These are phyloP conservation scores for Aramus guarauna DNA, from an alignment of 2,113 vertebrate species.

Conservation along the genomic window DNA sequence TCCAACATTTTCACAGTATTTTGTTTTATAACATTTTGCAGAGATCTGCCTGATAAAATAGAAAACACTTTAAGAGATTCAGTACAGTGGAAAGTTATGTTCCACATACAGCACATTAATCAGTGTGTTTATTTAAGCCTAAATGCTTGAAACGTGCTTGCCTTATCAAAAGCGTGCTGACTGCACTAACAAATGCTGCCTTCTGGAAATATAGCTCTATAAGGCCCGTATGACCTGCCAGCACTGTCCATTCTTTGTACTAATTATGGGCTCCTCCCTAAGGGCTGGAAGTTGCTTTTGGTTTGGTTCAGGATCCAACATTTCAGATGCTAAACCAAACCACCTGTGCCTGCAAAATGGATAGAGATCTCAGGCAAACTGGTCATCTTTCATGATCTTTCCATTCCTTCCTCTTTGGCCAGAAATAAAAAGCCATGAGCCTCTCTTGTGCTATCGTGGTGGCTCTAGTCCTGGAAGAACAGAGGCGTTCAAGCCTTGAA, in stretches of 20 bases:
- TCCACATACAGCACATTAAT: slow-evolving; percentile 14
- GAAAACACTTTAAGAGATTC: background rate
- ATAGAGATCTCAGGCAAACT: slow-evolving; percentile 26
- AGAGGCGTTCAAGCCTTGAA: background rate
- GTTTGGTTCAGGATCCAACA: background rate
- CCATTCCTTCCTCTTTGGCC: background rate
- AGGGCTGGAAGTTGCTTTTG: background rate
- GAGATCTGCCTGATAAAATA: background rate
- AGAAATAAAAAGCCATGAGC: background rate
- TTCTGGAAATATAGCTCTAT: background rate
- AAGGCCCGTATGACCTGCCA: background rate
- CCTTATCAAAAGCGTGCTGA: slow-evolving; percentile 17
- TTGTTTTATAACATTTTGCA: background rate
- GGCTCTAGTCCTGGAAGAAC: background rate
- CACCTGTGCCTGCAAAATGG: slow-evolving; percentile 24
- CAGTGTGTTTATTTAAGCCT: slow-evolving; percentile 15
- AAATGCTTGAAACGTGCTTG: slow-evolving; percentile 1
- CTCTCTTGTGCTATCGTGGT: background rate
- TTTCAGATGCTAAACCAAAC: slow-evolving; percentile 46
- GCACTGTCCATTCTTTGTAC: background rate
- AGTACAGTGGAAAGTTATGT: background rate
- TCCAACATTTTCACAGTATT: background rate
- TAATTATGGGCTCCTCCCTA: background rate
- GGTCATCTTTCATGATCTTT: slow-evolving; percentile 22
- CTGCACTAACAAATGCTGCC: background rate